Base-by-base conservation (phyloP, 2,888 invertebrate species). In the Dastarcus helophoroides region DNA sequence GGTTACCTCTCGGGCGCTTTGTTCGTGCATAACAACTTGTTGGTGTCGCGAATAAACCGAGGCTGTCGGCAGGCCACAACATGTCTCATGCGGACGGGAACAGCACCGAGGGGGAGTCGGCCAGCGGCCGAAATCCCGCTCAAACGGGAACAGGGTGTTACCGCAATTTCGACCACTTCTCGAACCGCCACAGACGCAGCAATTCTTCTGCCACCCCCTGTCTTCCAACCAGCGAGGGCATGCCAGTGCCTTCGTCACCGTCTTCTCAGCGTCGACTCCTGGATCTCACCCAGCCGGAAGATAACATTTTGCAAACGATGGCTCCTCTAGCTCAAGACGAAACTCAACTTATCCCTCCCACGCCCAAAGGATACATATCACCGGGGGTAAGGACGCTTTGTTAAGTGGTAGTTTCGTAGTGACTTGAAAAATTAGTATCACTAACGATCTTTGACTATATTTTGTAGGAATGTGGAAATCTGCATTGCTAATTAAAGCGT, bases 31-130 rank as follows among this genome's bases (percentile, higher is more conserved):
- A n/a, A n/a, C n/a, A n/a, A n/a, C n/a, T n/a, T n/a, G n/a, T n/a
- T n/a, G n/a, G n/a, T n/a, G n/a, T n/a, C n/a, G n/a, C n/a, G n/a
- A n/a, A n/a, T n/a, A n/a, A n/a, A n/a, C n/a, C n/a, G n/a, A n/a
- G n/a, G n/a, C n/a, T n/a, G 58, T 53, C 61, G 59, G 58, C 76
- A 85, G 88, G 86, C 73, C 86, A 88, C 76, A 85, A 86, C 73
- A 71, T 85, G 73, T 84, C 86, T 62, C 84, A 85, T 67, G 79
- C 73, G 58, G 86, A 86, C 65, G 83, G 80, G 53, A 84, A 80
- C 69, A 86, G 85, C 62, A 72, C 81, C 52, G 81, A 80, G 48
- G 70, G 66, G 39, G 75, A 73, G 45, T 68, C 69, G 36, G 62
- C 63, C 30, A 63, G 63, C 36, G 48, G 64, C 38, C 67, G 69